Percentiles rank a stretch among this genome's conserved stretches.
Conservation (phyloP, 2,113 vertebrate species). For the Mastomys coucha region DNA sequence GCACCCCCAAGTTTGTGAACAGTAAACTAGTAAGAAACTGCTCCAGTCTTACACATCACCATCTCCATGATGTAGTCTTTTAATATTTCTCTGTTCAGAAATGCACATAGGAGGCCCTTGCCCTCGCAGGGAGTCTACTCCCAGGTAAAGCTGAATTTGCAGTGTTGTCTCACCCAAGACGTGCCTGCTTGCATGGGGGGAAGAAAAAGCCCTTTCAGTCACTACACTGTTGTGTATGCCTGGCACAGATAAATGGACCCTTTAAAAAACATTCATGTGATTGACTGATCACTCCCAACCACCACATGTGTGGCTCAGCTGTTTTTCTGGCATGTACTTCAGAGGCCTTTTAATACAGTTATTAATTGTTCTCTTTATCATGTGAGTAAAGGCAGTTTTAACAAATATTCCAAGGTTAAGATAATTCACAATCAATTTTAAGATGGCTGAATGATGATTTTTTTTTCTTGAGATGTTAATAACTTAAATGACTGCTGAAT, state of each 20-base stretch:
- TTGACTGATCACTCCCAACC: conserved; percentile 46
- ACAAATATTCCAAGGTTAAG: conserved; percentile 57
- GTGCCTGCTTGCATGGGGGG: not conserved
- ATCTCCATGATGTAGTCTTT: not conserved
- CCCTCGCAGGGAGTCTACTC: conserved; percentile 35
- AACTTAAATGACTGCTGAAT: conserved; percentile 52
- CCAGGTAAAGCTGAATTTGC: conserved; percentile 41
- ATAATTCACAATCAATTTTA: not conserved
- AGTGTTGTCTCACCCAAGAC: conserved; percentile 39
- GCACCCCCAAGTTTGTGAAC: not conserved
- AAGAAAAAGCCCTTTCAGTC: conserved; percentile 52
- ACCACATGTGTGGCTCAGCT: conserved; percentile 60
- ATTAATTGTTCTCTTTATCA: conserved; percentile 59
- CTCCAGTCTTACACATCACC: not conserved
- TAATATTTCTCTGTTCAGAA: not conserved
- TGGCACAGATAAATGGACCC: conserved; percentile 49
- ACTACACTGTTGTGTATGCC: conserved; percentile 49
- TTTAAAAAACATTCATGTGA: conserved; percentile 56
- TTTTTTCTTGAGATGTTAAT: conserved; percentile 34
- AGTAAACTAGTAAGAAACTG: not conserved
- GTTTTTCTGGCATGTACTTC: conserved; percentile 48
- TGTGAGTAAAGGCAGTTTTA: conserved; percentile 24
- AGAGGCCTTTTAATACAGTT: conserved; percentile 53
- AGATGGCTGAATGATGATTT: conserved; percentile 33
- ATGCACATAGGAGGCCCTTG: not conserved